phyloP scores from a whole-genome alignment of 1,140 invertebrate species.

The Heterodera schachtii region DNA sequence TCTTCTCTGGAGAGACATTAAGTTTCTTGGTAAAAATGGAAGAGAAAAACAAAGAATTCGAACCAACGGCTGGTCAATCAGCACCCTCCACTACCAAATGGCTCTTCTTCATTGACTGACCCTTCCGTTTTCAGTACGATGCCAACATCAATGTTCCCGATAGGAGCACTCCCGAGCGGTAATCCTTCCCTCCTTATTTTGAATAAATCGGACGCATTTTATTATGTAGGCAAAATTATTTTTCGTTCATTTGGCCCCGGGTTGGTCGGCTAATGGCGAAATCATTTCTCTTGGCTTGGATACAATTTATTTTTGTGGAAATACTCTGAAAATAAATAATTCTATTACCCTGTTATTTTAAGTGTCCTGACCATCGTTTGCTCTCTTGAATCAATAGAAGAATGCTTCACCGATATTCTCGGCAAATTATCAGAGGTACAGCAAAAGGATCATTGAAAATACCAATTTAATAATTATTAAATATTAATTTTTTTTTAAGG shows the following conservation, averaged over 20 bases:
- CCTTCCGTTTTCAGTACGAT: constrained; percentile 59
- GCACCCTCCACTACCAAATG: constrained; percentile 10
- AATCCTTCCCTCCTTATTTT: constrained; percentile 37
- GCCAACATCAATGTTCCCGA: constrained; percentile 60
- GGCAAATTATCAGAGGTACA: constrained; percentile 54
- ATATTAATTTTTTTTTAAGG: constrained; percentile 31
- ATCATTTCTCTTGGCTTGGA: constrained; percentile 12
- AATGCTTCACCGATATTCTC: constrained; percentile 60
- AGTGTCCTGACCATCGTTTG: constrained; percentile 59
- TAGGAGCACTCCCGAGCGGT: constrained; percentile 63
- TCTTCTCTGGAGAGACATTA: background rate
- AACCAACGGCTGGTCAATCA: background rate
- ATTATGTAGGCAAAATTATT: constrained; percentile 4
- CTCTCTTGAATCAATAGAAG: constrained; percentile 50
- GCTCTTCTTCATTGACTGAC: constrained; percentile 13
- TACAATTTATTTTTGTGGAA: background rate
- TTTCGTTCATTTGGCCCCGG: constrained; percentile 1
- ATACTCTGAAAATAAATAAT: background rate
- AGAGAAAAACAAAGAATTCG: constrained; percentile 1
- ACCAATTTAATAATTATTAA: background rate
- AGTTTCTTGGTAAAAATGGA: background rate
- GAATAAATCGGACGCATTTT: background rate
- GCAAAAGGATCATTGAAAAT: background rate
- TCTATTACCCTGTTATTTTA: background rate
- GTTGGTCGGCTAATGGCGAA: constrained; percentile 6